These are phyloP conservation scores for Meandrina meandrites DNA, from an alignment of 92 coral and sea anemone genomes.

Conservation along the genomic window DNA sequence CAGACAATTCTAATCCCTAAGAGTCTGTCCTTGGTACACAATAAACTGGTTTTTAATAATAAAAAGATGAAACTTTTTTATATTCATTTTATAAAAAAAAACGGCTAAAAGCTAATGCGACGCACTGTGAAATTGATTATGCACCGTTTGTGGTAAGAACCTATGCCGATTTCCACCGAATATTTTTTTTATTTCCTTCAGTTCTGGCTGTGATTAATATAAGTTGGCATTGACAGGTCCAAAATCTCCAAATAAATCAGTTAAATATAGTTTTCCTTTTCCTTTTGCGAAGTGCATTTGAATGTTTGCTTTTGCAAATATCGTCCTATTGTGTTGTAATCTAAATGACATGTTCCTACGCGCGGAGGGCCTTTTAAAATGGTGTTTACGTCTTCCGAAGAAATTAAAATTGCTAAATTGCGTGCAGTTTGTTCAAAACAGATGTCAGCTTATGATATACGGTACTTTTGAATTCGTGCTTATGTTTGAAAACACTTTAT, in stretches of 20 bases:
- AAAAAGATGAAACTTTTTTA: no score
- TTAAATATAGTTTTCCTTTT: neutral
- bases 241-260: neutral
- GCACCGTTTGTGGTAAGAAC: neutral
- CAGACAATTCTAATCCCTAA: no score
- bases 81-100: no score
- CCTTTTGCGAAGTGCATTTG: neutral
- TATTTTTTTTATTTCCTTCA: neutral
- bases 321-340: neutral
- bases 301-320: neutral
- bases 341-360: conserved; percentile 3
- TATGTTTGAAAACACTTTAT: neutral
- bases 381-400: conserved; percentile 7
- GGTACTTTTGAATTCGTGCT: neutral
- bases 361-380: neutral
- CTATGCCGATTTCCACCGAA: neutral
- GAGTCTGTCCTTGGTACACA: no score
- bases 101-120: neutral
- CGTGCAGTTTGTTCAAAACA: conserved; percentile 4
- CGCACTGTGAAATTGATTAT: neutral
- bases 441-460: neutral
- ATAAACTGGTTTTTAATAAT: no score
- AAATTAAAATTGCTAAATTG: neutral
- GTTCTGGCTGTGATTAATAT: neutral
- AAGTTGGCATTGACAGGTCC: neutral